Evolutionary conservation across 2,113 vertebrate species (phyloP).

Genomic region (Echinops telfairi): DNA sequence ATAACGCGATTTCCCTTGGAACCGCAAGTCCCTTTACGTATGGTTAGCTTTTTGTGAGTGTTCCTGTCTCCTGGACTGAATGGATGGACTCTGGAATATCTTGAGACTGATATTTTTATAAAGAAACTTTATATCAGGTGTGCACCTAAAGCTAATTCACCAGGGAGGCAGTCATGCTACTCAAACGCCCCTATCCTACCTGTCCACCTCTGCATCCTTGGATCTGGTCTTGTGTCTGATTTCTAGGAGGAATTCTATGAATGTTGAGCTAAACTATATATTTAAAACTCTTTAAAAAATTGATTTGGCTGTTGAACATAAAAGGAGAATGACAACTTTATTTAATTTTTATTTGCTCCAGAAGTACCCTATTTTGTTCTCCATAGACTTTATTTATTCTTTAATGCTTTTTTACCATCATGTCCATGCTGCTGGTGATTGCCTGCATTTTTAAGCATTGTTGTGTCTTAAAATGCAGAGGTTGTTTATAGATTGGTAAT

Average conservation of each 20-base stretch:
- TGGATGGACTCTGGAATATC: neutral
- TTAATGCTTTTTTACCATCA: conserved; percentile 2
- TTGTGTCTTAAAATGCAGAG: neutral
- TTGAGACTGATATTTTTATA: neutral
- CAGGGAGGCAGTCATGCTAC: neutral
- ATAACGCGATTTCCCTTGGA: neutral
- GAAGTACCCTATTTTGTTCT: neutral
- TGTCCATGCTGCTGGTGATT: neutral
- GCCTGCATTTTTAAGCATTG: neutral
- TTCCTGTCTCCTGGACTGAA: neutral
- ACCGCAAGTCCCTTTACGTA: neutral
- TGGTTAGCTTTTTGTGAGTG: neutral
- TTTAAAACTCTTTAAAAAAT: conserved; percentile 1
- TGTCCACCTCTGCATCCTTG: neutral
- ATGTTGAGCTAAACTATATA: conserved; percentile 32
- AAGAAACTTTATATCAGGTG: neutral
- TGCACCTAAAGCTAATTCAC: neutral
- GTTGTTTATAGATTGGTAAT: neutral
- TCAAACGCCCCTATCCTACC: neutral
- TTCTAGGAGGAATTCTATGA: neutral
- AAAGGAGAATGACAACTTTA: neutral
- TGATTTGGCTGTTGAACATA: neutral
- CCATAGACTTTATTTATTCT: conserved; percentile 12
- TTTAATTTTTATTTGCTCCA: neutral
- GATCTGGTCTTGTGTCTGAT: neutral